Evolutionary conservation across 92 coral and sea anemone species (phyloP).

Genomic region (Meandrina meandrites): DNA sequence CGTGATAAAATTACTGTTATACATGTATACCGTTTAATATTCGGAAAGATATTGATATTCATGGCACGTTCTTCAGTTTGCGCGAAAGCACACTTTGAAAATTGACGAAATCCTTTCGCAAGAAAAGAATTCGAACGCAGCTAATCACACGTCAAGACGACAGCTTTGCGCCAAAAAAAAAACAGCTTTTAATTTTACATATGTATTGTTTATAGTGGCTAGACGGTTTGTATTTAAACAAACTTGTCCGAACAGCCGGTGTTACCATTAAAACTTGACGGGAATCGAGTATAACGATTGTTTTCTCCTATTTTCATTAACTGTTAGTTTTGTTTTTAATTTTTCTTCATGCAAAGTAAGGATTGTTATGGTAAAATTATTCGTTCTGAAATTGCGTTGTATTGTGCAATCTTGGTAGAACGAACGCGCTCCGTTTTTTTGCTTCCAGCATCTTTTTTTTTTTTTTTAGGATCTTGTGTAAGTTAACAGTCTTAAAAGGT

Average conservation of each 20-base stretch:
- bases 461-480: not conserved
- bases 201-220: not conserved
- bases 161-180: not conserved
- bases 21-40: not conserved
- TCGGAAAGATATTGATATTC: not conserved
- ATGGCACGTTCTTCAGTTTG: not conserved
- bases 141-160: not conserved
- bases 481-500: too few species aligned
- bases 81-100: too few species aligned
- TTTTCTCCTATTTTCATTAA: constrained; percentile 9
- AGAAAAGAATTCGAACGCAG: not conserved
- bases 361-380: not conserved
- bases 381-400: not conserved
- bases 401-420: not conserved
- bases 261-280: constrained; percentile 6
- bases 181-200: not conserved
- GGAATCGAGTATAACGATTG: not conserved
- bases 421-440: not conserved
- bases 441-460: not conserved
- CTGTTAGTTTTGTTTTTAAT: not conserved
- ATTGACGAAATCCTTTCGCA: not conserved
- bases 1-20: not conserved
- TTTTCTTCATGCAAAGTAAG: not conserved
- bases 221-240: constrained; percentile 10
- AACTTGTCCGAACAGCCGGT: not conserved